Percentiles rank a stretch among this genome's conserved stretches.
phyloP scores from a whole-genome alignment of 2,113 vertebrate species.

The Epinephelus cyanopodus region DNA sequence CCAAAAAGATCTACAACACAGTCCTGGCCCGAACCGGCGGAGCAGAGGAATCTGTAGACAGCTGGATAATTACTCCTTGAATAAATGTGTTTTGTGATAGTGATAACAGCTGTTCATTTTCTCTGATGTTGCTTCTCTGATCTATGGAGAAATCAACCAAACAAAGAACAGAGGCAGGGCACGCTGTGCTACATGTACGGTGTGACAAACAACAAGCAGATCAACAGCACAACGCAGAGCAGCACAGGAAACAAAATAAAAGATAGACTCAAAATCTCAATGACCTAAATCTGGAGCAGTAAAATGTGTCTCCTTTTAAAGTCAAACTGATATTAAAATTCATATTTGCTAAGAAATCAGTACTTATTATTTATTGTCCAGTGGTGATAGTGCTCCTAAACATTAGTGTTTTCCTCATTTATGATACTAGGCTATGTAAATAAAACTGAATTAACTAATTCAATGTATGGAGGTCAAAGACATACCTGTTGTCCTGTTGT shows the following conservation, averaged over 20 bases:
- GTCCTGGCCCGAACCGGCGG: not conserved
- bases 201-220: slow-evolving; percentile 2
- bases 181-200: not conserved
- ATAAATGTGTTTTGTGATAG: slow-evolving; percentile 42
- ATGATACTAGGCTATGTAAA: not conserved
- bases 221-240: not conserved
- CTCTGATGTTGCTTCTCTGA: slow-evolving; percentile 29
- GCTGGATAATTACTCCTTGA: slow-evolving; percentile 51
- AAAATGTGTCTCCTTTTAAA: not conserved
- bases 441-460: not conserved
- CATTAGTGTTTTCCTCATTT: not conserved
- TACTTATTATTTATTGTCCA: not conserved
- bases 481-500: too few relatives aligned
- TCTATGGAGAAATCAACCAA: not conserved
- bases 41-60: slow-evolving; percentile 29
- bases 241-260: not conserved
- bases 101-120: slow-evolving; percentile 42
- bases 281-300: not conserved
- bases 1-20: not conserved
- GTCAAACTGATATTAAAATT: not conserved
- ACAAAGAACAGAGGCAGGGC: not conserved
- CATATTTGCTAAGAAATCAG: not conserved
- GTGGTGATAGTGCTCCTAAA: too few relatives aligned
- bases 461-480: too few relatives aligned
- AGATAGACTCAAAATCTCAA: not conserved